These are phyloP conservation scores for Sinocyclocheilus grahami DNA, from an alignment of 2,113 vertebrate genomes.

Conservation along the genomic window DNA sequence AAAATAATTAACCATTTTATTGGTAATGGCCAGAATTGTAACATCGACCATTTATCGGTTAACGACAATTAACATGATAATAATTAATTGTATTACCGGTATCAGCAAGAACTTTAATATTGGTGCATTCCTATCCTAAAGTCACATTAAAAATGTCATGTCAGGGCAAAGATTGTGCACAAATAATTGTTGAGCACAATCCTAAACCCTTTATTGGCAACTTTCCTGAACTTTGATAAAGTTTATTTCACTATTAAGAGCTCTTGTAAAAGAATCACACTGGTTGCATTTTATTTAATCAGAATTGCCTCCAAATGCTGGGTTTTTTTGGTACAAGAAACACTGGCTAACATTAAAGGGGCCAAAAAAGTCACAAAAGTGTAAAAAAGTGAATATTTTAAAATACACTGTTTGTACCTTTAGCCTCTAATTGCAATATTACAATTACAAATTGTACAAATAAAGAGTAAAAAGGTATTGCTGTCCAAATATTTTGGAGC, in stretches of 20 bases:
- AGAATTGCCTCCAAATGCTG: neutral
- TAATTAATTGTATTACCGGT: neutral
- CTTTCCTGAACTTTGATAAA: neutral
- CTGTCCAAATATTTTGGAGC: slow-evolving; percentile 16
- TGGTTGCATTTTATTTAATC: neutral
- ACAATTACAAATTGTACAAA: slow-evolving; percentile 15
- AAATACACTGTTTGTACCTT: neutral
- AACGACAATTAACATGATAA: neutral
- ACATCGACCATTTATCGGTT: neutral
- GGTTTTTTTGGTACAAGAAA: neutral
- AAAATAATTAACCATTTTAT: neutral
- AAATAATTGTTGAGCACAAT: neutral
- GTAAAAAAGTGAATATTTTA: neutral
- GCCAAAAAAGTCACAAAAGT: neutral
- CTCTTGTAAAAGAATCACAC: neutral
- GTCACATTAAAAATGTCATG: neutral
- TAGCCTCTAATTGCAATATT: slow-evolving; percentile 16
- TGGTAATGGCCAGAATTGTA: neutral
- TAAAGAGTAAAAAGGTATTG: neutral
- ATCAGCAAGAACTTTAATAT: neutral
- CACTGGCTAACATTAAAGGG: neutral
- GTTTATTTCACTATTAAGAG: neutral
- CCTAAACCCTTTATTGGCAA: neutral
- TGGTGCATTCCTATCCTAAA: neutral
- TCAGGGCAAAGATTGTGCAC: neutral